A percentile compares a stretch with the other conserved stretches of the same genome.
Evolutionary conservation across 2,113 vertebrate genomes (phyloP).

Genomic region (Copsychus sechellarum): DNA sequence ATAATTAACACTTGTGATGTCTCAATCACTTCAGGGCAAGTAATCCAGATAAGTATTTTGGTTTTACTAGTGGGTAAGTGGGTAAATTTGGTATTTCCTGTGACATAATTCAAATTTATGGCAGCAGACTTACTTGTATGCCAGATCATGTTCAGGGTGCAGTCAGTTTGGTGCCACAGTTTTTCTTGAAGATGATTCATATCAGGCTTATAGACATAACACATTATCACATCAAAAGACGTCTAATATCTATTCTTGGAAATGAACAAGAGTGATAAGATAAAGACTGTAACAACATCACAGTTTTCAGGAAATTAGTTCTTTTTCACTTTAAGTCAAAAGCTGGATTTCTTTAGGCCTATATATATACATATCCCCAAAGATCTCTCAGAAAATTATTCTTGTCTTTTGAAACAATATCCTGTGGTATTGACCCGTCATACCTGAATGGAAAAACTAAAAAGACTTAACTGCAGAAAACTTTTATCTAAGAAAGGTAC

Average conservation of each 20-base stretch:
- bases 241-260: constrained; percentile 41
- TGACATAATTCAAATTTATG: constrained; percentile 9
- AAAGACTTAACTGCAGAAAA: background rate
- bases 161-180: constrained; percentile 11
- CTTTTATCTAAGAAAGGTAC: background rate
- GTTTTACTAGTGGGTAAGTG: background rate
- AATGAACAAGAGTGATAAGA: constrained; percentile 26
- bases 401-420: background rate
- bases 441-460: constrained; percentile 22
- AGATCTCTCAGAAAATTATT: background rate
- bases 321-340: constrained; percentile 24
- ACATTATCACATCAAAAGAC: constrained; percentile 36
- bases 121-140: background rate
- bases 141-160: background rate
- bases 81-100: constrained; percentile 32
- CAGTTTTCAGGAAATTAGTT: constrained; percentile 29
- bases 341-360: background rate
- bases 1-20: background rate
- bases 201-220: constrained; percentile 18
- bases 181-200: constrained; percentile 43
- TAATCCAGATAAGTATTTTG: background rate
- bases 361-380: background rate
- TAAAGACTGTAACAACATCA: constrained; percentile 23
- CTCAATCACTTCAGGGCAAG: constrained; percentile 14
- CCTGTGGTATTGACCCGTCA: background rate